These are phyloP conservation scores for Melanargia galathea DNA, from an alignment of 2,888 invertebrate genomes.

Conservation along the genomic window DNA sequence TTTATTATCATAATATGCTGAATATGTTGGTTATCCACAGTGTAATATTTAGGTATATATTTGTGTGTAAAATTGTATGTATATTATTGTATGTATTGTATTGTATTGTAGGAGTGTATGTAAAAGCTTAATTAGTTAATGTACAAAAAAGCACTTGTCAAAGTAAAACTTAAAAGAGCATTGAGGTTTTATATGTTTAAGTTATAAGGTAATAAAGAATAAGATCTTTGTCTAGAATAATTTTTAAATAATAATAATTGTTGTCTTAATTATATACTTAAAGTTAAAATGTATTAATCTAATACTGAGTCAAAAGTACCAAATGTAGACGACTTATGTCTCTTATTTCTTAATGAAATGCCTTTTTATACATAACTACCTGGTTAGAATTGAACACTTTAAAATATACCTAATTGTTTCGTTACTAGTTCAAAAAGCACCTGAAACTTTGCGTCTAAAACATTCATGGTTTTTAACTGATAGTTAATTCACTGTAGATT, in stretches of 20 bases:
- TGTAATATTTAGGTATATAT: slow-evolving; percentile 53
- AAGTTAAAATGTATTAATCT: slow-evolving; percentile 12
- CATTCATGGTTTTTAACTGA: no score
- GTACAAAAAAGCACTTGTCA: slow-evolving; percentile 52
- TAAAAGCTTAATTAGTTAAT: slow-evolving; percentile 69
- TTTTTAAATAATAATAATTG: slow-evolving; percentile 3
- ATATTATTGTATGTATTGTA: no score
- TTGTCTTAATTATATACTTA: slow-evolving; percentile 1
- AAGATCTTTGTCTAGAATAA: background rate
- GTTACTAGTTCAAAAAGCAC: no score
- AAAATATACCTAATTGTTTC: no score
- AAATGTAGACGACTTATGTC: slow-evolving; percentile 29
- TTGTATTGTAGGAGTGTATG: no score
- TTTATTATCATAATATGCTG: slow-evolving; percentile 4
- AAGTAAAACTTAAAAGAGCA: slow-evolving; percentile 25
- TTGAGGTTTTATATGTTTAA: slow-evolving; percentile 5
- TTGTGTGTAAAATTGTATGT: slow-evolving; percentile 65
- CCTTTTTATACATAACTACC: slow-evolving; percentile 18
- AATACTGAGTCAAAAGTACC: slow-evolving; percentile 37
- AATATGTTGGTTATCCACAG: slow-evolving; percentile 47
- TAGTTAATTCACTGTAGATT: no score
- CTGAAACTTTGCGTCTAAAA: no score
- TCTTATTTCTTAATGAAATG: slow-evolving; percentile 20
- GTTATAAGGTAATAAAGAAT: background rate
- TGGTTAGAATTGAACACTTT: no score